Evolutionary conservation across 2,113 vertebrate genomes (phyloP), one percentile per base, ranked within the genome.

Genomic region (Nymphicus hollandicus): DNA sequence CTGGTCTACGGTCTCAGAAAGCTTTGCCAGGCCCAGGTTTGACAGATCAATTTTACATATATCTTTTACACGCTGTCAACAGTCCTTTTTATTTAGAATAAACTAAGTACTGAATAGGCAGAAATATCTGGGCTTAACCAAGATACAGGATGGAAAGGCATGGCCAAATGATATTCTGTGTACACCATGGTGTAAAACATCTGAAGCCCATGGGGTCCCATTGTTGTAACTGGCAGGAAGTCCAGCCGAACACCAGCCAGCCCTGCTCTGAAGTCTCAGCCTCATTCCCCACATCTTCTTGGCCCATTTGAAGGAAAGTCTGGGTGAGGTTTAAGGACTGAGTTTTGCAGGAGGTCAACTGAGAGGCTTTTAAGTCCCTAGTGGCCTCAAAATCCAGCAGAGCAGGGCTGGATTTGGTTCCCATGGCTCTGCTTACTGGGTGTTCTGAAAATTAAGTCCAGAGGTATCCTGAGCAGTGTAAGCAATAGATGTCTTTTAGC

Each of bases 371-470:
- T 58, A 46, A 88, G 37, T 84, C 76, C 28, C 60, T 16, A 10
- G 17, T 41, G 77, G 56, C 39, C 39, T 92, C 2, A 5, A 65
- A 90, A 94, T 70, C 47, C 77, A 85, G 12, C 47, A 78, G 44
- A 86, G 72, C 35, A 52, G 44, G 37, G 29, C 41, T 86, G 56
- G 64, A 60, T 90, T 44, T 88, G 37, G 35, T 96, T 95, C 87
- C 76, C 43, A 68, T 55, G 82, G 15, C 53, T 91, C 66, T 91
- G 68, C 56, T 65, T 61, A 82, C 46, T 91, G 90, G 29, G 25
- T 88, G 37, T 19, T 83, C 58, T 63, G 68, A 88, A 92, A 90
- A 96, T 88, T 73, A 70, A 91, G n/a, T 63, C 80, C 82, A 90
- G 92, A 91, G 85, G 37, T 64, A 83, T 82, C n/a, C 41, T 74